Evolutionary conservation across 2,888 invertebrate genomes (phyloP), one percentile per base, ranked within the genome.

Genomic region (Drosophila seclusa): DNA sequence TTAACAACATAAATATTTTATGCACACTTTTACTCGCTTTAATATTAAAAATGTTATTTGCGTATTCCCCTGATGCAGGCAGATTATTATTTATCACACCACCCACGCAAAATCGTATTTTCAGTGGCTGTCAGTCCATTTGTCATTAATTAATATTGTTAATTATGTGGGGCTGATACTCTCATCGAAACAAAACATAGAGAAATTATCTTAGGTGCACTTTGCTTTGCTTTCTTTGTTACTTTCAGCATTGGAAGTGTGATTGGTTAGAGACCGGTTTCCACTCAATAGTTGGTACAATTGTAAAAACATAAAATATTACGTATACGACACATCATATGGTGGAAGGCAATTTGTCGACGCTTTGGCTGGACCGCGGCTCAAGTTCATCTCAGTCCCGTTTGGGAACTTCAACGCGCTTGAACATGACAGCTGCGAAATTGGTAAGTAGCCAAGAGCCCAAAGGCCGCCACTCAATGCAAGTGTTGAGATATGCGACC

Each of bases 381-480:
- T 54, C 72, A 34, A 76, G 71, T 65, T 59, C 72, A 68, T 61
- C 74, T 91, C 83, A 91, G 91, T 91, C 81, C 85, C 80, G 78
- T 60, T 90, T 83, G 76, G 80, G 83, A 87, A 90, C 85, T 92
- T 83, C 76, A 86, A 55, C 80, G 59, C 74, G 87, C 82, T 82
- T 82, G 83, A 89, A 71, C 82, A 91, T 92, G 91, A 72, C 83
- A 62, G 87, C 91, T 63, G 80, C 83, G 34, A 90, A 92, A 80
- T 81, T 91, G 87, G 92, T 91, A 68, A 91, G 91, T 82, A 65
- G 31, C 45, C 53, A 52, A 31, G 4, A 7, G 0, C 24, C 24
- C 29, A 29, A 29, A 7, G 29, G 29, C 7, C 29, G 29, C 29
- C 29, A 29, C 29, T 29, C 29, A 1, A 29, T 29, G 29, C 29